phyloP scores from a whole-genome alignment of 2,113 vertebrate species.

The Irena cyanogastra region DNA sequence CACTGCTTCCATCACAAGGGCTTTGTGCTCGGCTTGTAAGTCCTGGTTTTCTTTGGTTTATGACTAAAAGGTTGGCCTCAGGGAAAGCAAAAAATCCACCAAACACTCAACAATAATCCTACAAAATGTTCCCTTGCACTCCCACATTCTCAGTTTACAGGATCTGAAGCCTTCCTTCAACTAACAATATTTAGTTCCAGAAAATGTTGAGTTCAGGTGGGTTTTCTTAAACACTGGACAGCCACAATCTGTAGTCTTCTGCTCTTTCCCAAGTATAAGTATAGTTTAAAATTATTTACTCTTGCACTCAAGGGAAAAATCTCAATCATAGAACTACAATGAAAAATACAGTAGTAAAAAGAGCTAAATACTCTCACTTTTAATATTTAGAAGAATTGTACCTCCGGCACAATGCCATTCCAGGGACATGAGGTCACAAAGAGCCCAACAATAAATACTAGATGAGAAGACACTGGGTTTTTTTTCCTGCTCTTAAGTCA shows the following conservation, averaged over 20 bases:
- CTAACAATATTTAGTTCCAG: neutral
- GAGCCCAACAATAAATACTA: neutral
- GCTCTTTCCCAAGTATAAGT: neutral
- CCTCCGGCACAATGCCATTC: neutral
- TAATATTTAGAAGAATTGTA: neutral
- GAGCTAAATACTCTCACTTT: neutral
- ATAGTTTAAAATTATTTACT: neutral
- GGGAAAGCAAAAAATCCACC: neutral
- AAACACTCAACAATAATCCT: neutral
- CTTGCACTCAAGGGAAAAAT: neutral
- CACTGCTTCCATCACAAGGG: neutral
- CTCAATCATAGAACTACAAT: neutral
- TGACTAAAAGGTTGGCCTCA: neutral
- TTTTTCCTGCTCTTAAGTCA: neutral
- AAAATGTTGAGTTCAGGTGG: neutral
- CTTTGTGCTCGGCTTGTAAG: neutral
- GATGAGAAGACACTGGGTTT: neutral
- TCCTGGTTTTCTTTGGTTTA: neutral
- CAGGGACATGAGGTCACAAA: neutral
- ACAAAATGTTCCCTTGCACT: neutral
- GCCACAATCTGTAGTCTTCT: neutral
- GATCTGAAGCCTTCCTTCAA: neutral
- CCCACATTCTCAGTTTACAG: neutral
- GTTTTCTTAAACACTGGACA: neutral
- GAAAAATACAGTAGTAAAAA: neutral